Evolutionary conservation across 2,797 vertebrate genomes (phyloP).

Genomic region (Macrochelys suwanniensis): DNA sequence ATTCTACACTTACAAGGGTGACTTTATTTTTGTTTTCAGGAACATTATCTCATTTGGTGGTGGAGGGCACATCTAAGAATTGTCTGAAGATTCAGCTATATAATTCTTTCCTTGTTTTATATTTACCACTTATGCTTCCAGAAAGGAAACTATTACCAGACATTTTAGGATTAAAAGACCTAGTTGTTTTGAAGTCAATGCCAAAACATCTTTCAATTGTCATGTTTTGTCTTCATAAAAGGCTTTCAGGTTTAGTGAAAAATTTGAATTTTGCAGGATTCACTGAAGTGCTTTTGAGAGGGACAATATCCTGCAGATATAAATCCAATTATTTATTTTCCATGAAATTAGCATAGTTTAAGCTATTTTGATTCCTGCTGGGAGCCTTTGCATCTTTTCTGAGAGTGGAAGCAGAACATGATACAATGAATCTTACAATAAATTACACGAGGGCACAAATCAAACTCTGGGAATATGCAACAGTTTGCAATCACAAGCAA

Average conservation of each 20-base stretch:
- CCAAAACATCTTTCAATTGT: slow-evolving; percentile 44
- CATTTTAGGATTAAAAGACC: slow-evolving; percentile 48
- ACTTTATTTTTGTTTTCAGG: slow-evolving; percentile 18
- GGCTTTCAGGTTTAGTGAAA: slow-evolving; percentile 47
- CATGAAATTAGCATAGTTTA: slow-evolving; percentile 65
- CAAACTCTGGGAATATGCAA: not conserved
- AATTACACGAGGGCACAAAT: not conserved
- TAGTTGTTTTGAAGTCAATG: slow-evolving; percentile 51
- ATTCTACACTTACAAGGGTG: slow-evolving; percentile 12
- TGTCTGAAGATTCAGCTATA: not conserved
- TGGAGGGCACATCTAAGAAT: not conserved
- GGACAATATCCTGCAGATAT: slow-evolving; percentile 46
- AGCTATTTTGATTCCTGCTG: slow-evolving; percentile 38
- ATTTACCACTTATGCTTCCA: slow-evolving; percentile 14
- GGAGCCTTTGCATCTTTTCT: not conserved
- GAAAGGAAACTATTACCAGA: slow-evolving; percentile 37
- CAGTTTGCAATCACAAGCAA: not conserved
- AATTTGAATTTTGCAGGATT: slow-evolving; percentile 64
- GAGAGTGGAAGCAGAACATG: slow-evolving; percentile 2
- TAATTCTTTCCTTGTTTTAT: slow-evolving; percentile 34
- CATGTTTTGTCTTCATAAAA: slow-evolving; percentile 51
- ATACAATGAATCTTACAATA: not conserved
- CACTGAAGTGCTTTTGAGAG: slow-evolving; percentile 48
- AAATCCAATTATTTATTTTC: slow-evolving; percentile 61
- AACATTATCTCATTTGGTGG: slow-evolving; percentile 33